Evolutionary conservation across 2,888 invertebrate genomes (phyloP).

Genomic region (Polydesmus complanatus): DNA sequence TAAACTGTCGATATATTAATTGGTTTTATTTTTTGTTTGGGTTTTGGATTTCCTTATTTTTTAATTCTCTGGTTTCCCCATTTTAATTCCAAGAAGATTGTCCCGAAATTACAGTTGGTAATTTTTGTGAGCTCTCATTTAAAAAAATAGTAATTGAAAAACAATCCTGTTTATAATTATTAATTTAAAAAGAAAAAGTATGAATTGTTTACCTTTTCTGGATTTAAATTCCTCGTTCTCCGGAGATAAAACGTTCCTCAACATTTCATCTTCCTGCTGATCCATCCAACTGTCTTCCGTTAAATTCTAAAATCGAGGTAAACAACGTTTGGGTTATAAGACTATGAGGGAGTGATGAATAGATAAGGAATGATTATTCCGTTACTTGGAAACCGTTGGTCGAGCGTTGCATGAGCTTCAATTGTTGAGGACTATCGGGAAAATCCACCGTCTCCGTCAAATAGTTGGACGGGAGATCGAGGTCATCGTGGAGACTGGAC

Average conservation of each 20-base stretch:
- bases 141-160: too few species aligned
- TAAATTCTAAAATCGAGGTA: neutral
- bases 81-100: too few species aligned
- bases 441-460: constrained; percentile 23
- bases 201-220: constrained; percentile 35
- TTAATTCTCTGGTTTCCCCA: too few species aligned
- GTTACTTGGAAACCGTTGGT: neutral
- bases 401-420: constrained; percentile 15
- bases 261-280: constrained; percentile 22
- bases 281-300: constrained; percentile 5
- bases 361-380: neutral
- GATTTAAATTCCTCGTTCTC: constrained; percentile 34
- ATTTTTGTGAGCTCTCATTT: too few species aligned
- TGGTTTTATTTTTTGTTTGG: too few species aligned
- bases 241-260: constrained; percentile 39
- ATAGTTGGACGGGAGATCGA: constrained; percentile 19
- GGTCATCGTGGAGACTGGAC: constrained; percentile 15
- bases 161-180: too few species aligned
- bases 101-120: too few species aligned
- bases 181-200: too few species aligned
- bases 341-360: neutral
- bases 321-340: neutral
- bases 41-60: too few species aligned
- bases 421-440: constrained; percentile 20
- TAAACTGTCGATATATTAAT: too few species aligned